Percentiles rank a stretch among this genome's conserved stretches.
Evolutionary conservation across 2,888 invertebrate species (phyloP).

Genomic region (Scaptodrosophila latifasciaeformis): DNA sequence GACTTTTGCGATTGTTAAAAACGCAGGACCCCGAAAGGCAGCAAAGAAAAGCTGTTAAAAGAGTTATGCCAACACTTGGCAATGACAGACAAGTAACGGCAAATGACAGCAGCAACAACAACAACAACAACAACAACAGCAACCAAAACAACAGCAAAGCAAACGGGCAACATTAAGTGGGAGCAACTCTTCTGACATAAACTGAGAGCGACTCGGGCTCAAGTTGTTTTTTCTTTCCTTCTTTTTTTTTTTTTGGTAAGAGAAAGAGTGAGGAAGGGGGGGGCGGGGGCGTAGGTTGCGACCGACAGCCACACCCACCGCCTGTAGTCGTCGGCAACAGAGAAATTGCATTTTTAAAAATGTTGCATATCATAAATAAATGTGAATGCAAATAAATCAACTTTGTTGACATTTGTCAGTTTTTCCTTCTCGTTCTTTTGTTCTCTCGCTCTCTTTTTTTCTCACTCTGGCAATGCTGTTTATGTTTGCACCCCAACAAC

Average conservation of each 20-base stretch:
- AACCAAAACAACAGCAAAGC: constrained; percentile 4
- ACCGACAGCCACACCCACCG: too few relatives aligned
- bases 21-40: not conserved
- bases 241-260: not conserved
- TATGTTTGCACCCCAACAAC: not conserved
- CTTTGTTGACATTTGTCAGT: constrained; percentile 65
- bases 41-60: constrained; percentile 11
- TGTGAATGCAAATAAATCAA: constrained; percentile 65
- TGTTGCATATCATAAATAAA: constrained; percentile 68
- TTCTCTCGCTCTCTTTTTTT: constrained; percentile 12
- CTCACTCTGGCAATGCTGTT: constrained; percentile 5
- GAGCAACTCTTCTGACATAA: not conserved
- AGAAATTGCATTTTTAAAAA: constrained; percentile 62
- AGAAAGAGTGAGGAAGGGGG: not conserved
- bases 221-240: constrained; percentile 1
- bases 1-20: not conserved
- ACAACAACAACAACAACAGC: not conserved
- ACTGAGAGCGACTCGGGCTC: not conserved
- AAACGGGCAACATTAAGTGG: constrained; percentile 11
- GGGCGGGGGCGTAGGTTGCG: not conserved
- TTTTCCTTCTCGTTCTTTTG: constrained; percentile 15
- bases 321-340: constrained; percentile 27
- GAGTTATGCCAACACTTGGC: constrained; percentile 47
- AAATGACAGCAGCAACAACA: not conserved
- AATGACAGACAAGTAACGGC: constrained; percentile 21